Evolutionary conservation across 35 echinoderm and acorn worm species (phyloP).

Genomic region (Eucidaris tribuloides): DNA sequence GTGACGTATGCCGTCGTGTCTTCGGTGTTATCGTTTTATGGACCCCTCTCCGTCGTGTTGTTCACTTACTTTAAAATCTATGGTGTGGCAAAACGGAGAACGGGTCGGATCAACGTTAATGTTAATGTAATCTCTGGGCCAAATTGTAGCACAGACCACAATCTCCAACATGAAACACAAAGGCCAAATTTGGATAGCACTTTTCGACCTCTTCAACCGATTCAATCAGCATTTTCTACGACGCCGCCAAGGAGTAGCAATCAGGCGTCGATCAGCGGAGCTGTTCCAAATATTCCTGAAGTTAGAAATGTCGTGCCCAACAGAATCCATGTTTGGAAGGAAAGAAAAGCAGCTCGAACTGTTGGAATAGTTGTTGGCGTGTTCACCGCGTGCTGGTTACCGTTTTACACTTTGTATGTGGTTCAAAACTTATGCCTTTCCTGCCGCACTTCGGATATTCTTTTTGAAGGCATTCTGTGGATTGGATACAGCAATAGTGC

Average conservation of each 20-base stretch:
- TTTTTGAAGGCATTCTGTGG: slow-evolving; percentile 29
- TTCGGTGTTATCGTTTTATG: slow-evolving; percentile 60
- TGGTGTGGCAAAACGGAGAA: slow-evolving; percentile 25
- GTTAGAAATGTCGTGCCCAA: slow-evolving; percentile 32
- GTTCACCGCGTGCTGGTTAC: slow-evolving; percentile 72
- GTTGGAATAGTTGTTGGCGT: slow-evolving; percentile 58
- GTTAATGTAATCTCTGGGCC: neutral
- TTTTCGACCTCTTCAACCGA: neutral
- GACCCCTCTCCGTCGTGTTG: slow-evolving; percentile 51
- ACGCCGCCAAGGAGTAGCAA: neutral
- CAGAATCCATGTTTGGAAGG: slow-evolving; percentile 22
- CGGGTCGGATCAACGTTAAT: neutral
- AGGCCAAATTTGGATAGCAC: neutral
- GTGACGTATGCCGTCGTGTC: slow-evolving; percentile 39
- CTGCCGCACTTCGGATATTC: neutral
- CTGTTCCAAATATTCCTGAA: neutral
- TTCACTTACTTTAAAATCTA: slow-evolving; percentile 58
- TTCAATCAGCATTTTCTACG: neutral
- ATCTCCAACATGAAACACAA: neutral
- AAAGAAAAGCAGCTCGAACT: slow-evolving; percentile 52
- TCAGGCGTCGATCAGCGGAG: neutral
- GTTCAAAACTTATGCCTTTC: slow-evolving; percentile 20
- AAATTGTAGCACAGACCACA: neutral
- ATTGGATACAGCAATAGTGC: slow-evolving; percentile 55
- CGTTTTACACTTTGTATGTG: slow-evolving; percentile 42